phyloP scores from a whole-genome alignment of 2,113 vertebrate species.

The Erinaceus europaeus region DNA sequence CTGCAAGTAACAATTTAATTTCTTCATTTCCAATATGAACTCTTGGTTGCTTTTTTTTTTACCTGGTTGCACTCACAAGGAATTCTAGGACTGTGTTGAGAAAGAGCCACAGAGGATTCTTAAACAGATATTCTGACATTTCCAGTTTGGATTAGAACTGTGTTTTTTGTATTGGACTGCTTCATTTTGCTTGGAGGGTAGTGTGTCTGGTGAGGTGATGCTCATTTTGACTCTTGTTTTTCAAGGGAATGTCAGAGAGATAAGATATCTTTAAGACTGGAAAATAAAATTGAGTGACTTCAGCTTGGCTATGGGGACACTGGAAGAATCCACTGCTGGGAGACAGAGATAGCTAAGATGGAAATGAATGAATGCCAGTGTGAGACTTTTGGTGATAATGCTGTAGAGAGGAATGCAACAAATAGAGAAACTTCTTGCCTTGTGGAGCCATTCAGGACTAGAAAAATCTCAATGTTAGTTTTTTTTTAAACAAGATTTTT shows the following conservation, averaged over 20 bases:
- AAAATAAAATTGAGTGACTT: neutral
- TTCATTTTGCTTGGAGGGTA: conserved; percentile 5
- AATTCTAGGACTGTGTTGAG: too few relatives aligned
- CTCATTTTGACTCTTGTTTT: conserved; percentile 3
- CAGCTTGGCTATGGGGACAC: neutral
- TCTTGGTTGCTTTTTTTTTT: too few relatives aligned
- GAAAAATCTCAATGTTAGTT: too few relatives aligned
- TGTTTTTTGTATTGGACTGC: neutral
- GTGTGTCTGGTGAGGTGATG: neutral
- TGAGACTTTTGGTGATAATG: neutral
- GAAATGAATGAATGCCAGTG: neutral
- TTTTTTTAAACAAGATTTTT: too few relatives aligned
- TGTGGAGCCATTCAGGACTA: too few relatives aligned
- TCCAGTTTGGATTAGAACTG: neutral
- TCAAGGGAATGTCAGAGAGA: neutral
- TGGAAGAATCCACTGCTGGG: neutral
- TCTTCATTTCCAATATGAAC: too few relatives aligned
- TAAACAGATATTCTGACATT: conserved; percentile 13
- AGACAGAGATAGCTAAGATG: conserved; percentile 7
- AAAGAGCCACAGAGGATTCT: neutral
- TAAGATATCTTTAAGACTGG: neutral
- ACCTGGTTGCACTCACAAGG: too few relatives aligned
- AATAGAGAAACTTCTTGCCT: neutral
- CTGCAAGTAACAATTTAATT: too few relatives aligned
- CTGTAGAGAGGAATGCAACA: neutral